Percentiles rank a stretch among this genome's conserved stretches.
These are phyloP conservation scores for Turritopsis rubra DNA, from an alignment of 30 jellyfish, hydroid and myxozoan species.

Conservation along the genomic window DNA sequence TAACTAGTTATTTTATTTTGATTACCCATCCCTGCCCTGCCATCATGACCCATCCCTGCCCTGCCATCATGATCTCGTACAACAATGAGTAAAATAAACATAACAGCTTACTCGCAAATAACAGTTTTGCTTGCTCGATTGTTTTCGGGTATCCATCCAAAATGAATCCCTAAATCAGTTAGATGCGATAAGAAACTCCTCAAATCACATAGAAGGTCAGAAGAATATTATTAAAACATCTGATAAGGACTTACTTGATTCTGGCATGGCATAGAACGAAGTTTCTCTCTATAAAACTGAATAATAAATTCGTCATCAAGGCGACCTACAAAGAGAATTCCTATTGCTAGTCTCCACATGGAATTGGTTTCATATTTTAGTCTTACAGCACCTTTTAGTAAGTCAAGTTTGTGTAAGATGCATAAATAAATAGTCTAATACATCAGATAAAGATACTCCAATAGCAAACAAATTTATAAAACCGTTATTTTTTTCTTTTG, in stretches of 20 bases:
- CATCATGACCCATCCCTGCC: too few species aligned
- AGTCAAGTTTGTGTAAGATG: too few species aligned
- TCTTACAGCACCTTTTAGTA: too few species aligned
- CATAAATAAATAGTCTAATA: too few species aligned
- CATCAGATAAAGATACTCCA: too few species aligned
- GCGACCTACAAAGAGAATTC: constrained; percentile 56
- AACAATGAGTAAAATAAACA: background rate
- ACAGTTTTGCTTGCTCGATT: constrained; percentile 84
- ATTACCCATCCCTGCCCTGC: too few species aligned
- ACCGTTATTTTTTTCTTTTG: constrained; percentile 80
- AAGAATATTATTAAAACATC: too few species aligned
- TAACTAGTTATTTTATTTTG: too few species aligned
- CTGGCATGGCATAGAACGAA: constrained; percentile 94
- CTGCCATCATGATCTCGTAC: background rate
- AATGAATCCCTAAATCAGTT: constrained; percentile 92
- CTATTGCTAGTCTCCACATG: background rate
- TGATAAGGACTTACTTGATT: constrained; percentile 92
- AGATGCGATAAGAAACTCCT: constrained; percentile 14
- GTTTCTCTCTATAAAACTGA: constrained; percentile 76
- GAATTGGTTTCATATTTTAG: too few species aligned
- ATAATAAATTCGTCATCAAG: constrained; percentile 75
- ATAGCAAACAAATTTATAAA: background rate
- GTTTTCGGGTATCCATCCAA: constrained; percentile 95
- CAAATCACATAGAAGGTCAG: too few species aligned
- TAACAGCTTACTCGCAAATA: constrained; percentile 66